Evolutionary conservation across 1,140 invertebrate genomes (phyloP).

Genomic region (Hylyphantes graminicola): DNA sequence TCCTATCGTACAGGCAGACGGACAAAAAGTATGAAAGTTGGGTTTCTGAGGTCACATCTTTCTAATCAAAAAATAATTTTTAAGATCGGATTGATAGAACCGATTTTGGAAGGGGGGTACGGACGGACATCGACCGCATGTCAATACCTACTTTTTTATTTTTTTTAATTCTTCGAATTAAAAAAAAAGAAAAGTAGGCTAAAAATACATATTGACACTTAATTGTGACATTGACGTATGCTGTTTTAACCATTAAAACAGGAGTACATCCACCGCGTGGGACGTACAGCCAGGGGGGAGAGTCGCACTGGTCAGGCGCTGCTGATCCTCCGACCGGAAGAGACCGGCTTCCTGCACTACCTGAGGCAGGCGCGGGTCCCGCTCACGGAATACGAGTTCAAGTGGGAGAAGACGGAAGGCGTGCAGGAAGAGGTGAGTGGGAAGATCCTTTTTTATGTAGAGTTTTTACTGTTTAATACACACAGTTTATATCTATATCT

Average conservation of each 20-base stretch:
- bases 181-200: too few relatives aligned
- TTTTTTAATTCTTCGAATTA: too few relatives aligned
- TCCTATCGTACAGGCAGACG: too few relatives aligned
- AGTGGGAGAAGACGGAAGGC: constrained; percentile 95
- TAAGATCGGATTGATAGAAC: too few relatives aligned
- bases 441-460: not conserved
- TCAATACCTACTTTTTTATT: too few relatives aligned
- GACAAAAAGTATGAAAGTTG: too few relatives aligned
- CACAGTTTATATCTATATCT: not conserved
- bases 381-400: constrained; percentile 97
- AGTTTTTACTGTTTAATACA: not conserved
- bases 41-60: too few relatives aligned
- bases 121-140: too few relatives aligned
- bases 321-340: constrained; percentile 92
- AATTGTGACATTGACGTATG: not conserved
- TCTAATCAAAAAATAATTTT: too few relatives aligned
- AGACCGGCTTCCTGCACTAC: constrained; percentile 93
- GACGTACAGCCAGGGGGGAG: constrained; percentile 94
- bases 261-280: constrained; percentile 85
- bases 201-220: too few relatives aligned
- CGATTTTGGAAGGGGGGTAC: too few relatives aligned
- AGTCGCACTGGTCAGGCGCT: constrained; percentile 91
- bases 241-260: constrained; percentile 61
- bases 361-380: constrained; percentile 93
- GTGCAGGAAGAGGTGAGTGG: constrained; percentile 89